Conservation (phyloP, 1,140 invertebrate species). For the Sminthurinus signatus region DNA sequence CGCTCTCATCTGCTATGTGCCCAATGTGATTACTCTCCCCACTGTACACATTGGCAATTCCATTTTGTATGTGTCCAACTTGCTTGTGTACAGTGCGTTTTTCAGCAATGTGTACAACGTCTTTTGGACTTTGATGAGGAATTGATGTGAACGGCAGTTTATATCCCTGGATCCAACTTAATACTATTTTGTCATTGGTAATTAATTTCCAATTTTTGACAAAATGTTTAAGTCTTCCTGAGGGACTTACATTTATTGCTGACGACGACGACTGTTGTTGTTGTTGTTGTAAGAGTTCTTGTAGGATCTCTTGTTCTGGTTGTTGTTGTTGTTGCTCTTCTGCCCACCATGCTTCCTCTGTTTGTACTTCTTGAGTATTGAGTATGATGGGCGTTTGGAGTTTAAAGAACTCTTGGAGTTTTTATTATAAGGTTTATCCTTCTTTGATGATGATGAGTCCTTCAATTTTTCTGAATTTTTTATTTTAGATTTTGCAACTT, state of each 20-base stretch:
- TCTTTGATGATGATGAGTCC: neutral
- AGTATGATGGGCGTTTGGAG: neutral
- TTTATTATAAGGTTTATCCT: neutral
- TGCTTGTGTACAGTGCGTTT: neutral
- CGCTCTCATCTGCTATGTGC: neutral
- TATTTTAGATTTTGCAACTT: neutral
- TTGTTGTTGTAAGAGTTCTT: no score
- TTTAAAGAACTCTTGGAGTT: constrained; percentile 2
- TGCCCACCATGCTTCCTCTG: neutral
- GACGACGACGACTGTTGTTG: neutral
- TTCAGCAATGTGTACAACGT: neutral
- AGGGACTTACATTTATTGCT: neutral
- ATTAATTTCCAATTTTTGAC: constrained; percentile 2
- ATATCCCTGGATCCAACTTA: constrained; percentile 7
- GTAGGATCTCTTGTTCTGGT: neutral
- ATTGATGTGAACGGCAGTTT: constrained; percentile 2
- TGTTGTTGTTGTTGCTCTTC: neutral
- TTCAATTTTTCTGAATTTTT: neutral
- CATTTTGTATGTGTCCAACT: neutral
- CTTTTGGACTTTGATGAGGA: neutral
- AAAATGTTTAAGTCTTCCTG: constrained; percentile 2
- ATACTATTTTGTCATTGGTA: constrained; percentile 3
- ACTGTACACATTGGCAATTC: neutral
- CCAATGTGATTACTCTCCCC: no score
- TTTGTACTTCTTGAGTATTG: neutral